These are phyloP conservation scores for Limnephilus rhombicus DNA, from an alignment of 2,888 invertebrate genomes.

Conservation along the genomic window DNA sequence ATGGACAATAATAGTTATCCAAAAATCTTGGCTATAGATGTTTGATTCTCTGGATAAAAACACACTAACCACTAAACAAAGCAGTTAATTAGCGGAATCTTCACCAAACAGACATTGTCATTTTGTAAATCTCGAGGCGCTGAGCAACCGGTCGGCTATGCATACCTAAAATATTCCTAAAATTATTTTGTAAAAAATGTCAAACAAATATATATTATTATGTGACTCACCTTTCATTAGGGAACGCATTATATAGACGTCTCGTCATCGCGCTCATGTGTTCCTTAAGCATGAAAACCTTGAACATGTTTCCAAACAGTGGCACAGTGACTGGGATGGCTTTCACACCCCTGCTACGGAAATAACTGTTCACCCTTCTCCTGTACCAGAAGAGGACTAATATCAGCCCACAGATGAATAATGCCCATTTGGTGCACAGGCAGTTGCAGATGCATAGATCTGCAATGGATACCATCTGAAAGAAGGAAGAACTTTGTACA, in stretches of 20 bases:
- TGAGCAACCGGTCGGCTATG: no score
- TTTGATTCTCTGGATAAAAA: not conserved
- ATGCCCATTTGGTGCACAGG: not conserved
- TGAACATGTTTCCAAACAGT: slow-evolving; percentile 70
- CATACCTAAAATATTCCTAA: no score
- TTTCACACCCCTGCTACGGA: slow-evolving; percentile 68
- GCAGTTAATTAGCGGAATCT: no score
- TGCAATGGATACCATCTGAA: slow-evolving; percentile 17
- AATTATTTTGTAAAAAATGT: no score
- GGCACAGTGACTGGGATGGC: slow-evolving; percentile 67
- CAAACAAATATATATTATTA: not conserved
- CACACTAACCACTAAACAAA: no score
- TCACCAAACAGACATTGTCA: no score
- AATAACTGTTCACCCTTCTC: slow-evolving; percentile 59
- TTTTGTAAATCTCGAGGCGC: no score
- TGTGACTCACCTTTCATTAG: slow-evolving; percentile 69
- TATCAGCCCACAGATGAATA: not conserved
- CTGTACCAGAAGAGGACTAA: slow-evolving; percentile 31
- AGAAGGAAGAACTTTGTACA: not conserved
- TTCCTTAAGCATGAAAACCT: slow-evolving; percentile 66
- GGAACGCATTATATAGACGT: slow-evolving; percentile 68
- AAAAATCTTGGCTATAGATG: not conserved
- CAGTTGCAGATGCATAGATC: not conserved
- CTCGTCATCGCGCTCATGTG: slow-evolving; percentile 67
- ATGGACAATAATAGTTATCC: not conserved